Base-by-base conservation (phyloP, 1,140 invertebrate genomes). In the Drosophila virilis region DNA sequence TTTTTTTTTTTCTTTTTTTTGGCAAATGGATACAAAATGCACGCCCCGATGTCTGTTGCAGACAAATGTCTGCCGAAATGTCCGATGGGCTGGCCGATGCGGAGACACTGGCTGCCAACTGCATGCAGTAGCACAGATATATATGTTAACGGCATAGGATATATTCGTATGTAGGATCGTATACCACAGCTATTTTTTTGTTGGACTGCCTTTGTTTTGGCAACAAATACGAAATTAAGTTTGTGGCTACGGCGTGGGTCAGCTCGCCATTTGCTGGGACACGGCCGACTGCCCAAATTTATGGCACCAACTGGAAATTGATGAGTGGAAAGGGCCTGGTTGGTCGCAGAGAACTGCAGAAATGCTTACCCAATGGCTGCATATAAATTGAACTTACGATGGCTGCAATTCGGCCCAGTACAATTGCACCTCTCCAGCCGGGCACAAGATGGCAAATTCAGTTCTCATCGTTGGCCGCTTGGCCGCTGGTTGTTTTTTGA, bases 31-130 rank as follows among this genome's bases (percentile, higher is more conserved):
- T 79, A 73, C 83, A 86, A 77, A 88, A 88, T 86, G 83, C 82
- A 86, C 82, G 83, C 82, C 83, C 83, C 66, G 73, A 70, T 83
- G 82, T 86, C 83, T 88, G 83, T 40, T 40, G 73, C 83, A 88
- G 84, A 86, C 83, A 86, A 86, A 86, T 86, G 82, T 74, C 70
- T 88, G 76, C 75, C 83, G 75, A 88, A 86, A 74, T 85, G 78
- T 78, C 82, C 82, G 78, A 67, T 82, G 82, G 82, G 78, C 82
- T 58, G 66, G 65, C 65, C 43, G 67, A 65, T 72, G 60, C 78
- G 43, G 42, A 33, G 37, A 40, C 42, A 17, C 37, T 17, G 71
- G 55, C 80, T 80, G 81, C 81, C 81, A 84, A 84, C 81, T 85
- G 81, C 82, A 85, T 74, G 80, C 60, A 52, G 54, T 43, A 22